Conservation (phyloP, 2,888 invertebrate species). For the Nomada ferruginata region DNA sequence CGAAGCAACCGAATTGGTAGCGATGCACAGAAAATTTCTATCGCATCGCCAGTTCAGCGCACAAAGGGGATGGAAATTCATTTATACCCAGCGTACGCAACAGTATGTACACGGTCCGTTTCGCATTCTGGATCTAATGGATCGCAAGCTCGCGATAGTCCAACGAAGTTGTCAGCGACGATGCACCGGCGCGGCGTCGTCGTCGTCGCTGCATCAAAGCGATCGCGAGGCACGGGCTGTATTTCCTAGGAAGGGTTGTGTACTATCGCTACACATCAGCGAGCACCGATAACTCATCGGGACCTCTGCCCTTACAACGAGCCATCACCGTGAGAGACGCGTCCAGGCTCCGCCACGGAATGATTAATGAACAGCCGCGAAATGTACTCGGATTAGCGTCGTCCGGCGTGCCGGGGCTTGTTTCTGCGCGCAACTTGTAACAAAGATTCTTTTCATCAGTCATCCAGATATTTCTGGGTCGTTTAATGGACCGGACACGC, state of each 20-base stretch:
- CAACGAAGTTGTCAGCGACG: conserved; percentile 68
- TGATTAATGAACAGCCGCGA: conserved; percentile 70
- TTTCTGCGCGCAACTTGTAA: conserved; percentile 61
- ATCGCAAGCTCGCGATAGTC: conserved; percentile 47
- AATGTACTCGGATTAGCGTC: conserved; percentile 67
- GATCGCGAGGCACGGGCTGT: conserved; percentile 39
- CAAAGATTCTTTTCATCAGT: conserved; percentile 67
- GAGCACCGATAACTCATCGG: conserved; percentile 67
- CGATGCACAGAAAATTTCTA: no score
- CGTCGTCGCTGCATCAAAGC: conserved; percentile 57
- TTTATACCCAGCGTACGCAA: conserved; percentile 47
- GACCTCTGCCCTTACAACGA: conserved; percentile 68
- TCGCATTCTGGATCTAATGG: conserved; percentile 62
- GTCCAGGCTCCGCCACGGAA: conserved; percentile 37
- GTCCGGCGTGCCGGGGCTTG: conserved; percentile 56
- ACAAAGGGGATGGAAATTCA: conserved; percentile 41
- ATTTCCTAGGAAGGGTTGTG: conserved; percentile 37
- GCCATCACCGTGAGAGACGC: conserved; percentile 63
- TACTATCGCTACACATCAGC: conserved; percentile 38
- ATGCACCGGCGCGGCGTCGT: conserved; percentile 36
- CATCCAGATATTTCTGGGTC: conserved; percentile 63
- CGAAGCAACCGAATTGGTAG: no score
- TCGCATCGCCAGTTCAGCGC: not conserved
- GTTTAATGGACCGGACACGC: conserved; percentile 56
- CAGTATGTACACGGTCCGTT: conserved; percentile 47